Base-by-base conservation (phyloP, 2,797 vertebrate species). In the Gymnoscopelus braueri region DNA sequence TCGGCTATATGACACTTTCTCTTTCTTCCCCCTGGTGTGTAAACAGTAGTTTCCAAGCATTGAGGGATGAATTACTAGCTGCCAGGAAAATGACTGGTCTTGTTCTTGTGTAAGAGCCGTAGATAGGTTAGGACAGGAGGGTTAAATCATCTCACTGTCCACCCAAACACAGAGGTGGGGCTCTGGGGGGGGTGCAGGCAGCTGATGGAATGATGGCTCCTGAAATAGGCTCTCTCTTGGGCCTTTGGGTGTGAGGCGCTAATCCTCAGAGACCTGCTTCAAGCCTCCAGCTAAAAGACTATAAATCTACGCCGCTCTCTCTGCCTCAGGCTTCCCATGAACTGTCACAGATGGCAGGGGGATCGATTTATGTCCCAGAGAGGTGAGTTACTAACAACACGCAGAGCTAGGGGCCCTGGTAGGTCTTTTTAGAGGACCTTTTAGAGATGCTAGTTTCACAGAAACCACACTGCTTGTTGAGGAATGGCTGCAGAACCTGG, bases 11-110 rank as follows among this genome's bases (percentile, higher is more conserved):
- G 68, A 71, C 49, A 64, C 70, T 60, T 78, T 76, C 2, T 79
- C 55, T 15, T 62, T 70, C 6, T 53, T 29, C 69, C 62, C 63
- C 57, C 39, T 61, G 73, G 55, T 60, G 55, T 60, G 60, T 29
- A 59, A 65, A 63, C 56, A 23, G n/a, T n/a, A n/a, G 55, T 3
- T 35, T 32, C 10, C 8, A 29, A 65, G 68, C 47, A 24, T 15
- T n/a, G 2, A 70, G 64, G 50, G 64, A 44, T 72, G 61, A 84
- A 72, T 73, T 65, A 78, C 58, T 60, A 29, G 5, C 71, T 82
- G 79, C 71, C 81, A 78, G 69, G 77, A 85, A 84, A 83, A 84
- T 81, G 35, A 81, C 64, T 67, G 79, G 67, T 76, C 48, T 74
- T 76, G 67, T 81, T 74, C 79, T 64, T 65, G 60, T 55, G 61